Conservation (phyloP, 2,888 invertebrate species). For the Terebella lapidaria region DNA sequence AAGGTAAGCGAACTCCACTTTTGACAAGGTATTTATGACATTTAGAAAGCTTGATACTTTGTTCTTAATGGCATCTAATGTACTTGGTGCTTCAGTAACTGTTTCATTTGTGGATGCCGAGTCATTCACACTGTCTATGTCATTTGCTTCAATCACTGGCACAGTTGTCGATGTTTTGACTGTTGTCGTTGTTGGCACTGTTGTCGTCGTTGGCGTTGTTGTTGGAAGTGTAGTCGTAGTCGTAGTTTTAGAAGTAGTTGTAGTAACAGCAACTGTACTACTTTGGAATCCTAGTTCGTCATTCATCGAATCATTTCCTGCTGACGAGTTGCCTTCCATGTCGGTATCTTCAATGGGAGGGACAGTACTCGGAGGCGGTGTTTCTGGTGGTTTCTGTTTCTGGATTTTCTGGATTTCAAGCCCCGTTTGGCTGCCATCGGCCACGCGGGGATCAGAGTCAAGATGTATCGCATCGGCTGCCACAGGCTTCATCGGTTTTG, state of each 20-base stretch:
- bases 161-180: conserved; percentile 12
- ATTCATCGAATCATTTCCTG: too few species aligned
- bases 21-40: conserved; percentile 32
- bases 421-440: background rate
- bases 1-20: conserved; percentile 51
- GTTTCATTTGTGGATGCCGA: background rate
- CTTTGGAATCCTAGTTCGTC: too few species aligned
- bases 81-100: background rate
- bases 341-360: too few species aligned
- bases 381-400: background rate
- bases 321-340: too few species aligned
- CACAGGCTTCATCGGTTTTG: conserved; percentile 1
- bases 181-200: conserved; percentile 20
- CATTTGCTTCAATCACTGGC: background rate
- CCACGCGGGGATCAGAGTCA: background rate
- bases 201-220: conserved; percentile 12
- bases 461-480: conserved; percentile 1
- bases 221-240: conserved; percentile 10
- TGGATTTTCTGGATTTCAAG: background rate
- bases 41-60: conserved; percentile 20
- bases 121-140: background rate
- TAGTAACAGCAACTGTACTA: too few species aligned
- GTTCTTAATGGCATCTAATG: background rate
- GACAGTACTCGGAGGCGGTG: too few species aligned
- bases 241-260: background rate